Evolutionary conservation across 2,797 vertebrate genomes (phyloP), one percentile per base, ranked within the genome.

Genomic region (Zalophus californianus): DNA sequence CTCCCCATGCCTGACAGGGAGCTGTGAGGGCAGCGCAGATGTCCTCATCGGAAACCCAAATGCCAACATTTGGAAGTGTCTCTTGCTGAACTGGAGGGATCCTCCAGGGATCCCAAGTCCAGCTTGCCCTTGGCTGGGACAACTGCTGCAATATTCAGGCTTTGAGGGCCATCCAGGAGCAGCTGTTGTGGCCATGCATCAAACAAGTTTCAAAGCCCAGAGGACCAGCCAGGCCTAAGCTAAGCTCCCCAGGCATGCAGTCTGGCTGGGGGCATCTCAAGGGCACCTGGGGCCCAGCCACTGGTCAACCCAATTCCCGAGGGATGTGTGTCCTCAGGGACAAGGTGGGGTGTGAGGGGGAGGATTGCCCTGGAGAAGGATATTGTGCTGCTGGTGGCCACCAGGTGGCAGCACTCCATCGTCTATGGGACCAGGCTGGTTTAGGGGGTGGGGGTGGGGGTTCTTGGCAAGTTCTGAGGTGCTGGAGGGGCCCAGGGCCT

Each of bases 131-230:
- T 96, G 95, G 82, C 90, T 14, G 5, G 92, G 86, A 96, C 97
- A 98, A 93, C 97, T 96, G 98, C 90, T 88, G 54, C 83, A 54
- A 56, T 87, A 64, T 86, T 70, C 82, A n/a, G 70, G 83, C 97
- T 98, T 98, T 96, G 97, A 98, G 97, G 90, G 68, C 94, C 0
- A 0, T 77, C 96, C 96, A 91, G 48, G 73, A 94, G 86, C 97
- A 98, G 97, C 97, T 98, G 98, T 91, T 96, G 14, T 98, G 97
- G 98, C 97, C 21, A 2, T 20, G 96, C 97, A 98, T 98, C 98
- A 98, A 98, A 98, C 97, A 35, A 96, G 68, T 96, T 94, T 94
- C 85, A 97, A 98, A 98, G 90, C 94, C 97, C 90, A 94, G 94
- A 96, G 84, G 96, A 98, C 58, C 48, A 84, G 95, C 97, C 93